A percentile compares a stretch with the other conserved stretches of the same genome.
Evolutionary conservation across 2,797 vertebrate species (phyloP).

Genomic region (Lutjanus argentimaculatus): DNA sequence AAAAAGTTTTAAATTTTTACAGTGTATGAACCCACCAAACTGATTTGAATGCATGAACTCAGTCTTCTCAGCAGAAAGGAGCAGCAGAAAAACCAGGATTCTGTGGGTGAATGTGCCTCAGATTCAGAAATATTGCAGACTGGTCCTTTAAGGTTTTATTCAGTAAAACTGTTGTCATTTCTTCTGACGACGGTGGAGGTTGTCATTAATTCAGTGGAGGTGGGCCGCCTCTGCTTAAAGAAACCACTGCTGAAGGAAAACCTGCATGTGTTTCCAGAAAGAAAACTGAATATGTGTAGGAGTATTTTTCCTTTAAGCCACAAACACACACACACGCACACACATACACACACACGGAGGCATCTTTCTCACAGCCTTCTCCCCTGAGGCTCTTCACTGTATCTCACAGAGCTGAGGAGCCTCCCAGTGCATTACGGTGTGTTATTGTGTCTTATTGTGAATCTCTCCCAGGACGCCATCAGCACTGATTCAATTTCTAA

Average conservation of each 20-base stretch:
- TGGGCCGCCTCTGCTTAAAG: not conserved
- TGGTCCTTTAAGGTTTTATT: no score
- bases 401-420: conserved; percentile 31
- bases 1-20: no score
- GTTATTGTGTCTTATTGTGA: conserved; percentile 59
- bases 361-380: conserved; percentile 1
- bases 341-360: conserved; percentile 9
- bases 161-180: no score
- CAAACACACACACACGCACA: conserved; percentile 16
- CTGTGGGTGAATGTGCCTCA: no score
- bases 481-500: conserved; percentile 75
- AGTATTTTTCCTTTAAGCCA: conserved; percentile 29
- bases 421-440: conserved; percentile 47
- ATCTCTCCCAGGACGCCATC: conserved; percentile 66
- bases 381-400: conserved; percentile 46
- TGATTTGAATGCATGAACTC: no score
- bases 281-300: conserved; percentile 32
- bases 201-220: conserved; percentile 29
- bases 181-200: not conserved
- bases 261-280: conserved; percentile 16
- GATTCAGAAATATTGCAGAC: no score
- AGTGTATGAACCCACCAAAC: no score
- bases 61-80: no score
- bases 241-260: not conserved
- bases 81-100: no score